These are phyloP conservation scores for Drosophila pandora DNA, from an alignment of 1,140 invertebrate genomes.

Conservation along the genomic window DNA sequence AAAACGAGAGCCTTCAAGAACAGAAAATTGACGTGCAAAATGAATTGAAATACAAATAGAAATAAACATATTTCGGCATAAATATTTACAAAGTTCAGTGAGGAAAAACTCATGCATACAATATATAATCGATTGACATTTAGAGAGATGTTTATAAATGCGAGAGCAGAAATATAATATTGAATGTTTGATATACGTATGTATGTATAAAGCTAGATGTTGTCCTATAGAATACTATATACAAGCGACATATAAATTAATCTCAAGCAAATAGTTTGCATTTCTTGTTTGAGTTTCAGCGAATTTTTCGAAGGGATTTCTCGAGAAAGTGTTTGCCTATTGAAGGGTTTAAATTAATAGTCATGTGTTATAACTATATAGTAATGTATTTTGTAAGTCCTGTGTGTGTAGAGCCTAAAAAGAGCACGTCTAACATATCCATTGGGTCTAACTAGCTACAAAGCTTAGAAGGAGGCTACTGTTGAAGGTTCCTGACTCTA, in stretches of 20 bases:
- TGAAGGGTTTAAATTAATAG: conserved; percentile 10
- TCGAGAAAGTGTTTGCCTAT: conserved; percentile 10
- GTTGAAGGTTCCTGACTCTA: conserved; percentile 50
- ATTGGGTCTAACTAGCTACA: conserved; percentile 63
- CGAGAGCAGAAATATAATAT: conserved; percentile 50
- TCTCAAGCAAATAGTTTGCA: background rate
- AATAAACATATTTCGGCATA: conserved; percentile 24
- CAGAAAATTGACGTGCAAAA: conserved; percentile 36
- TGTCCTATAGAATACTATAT: conserved; percentile 42
- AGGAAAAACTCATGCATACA: conserved; percentile 31
- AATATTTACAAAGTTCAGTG: conserved; percentile 57
- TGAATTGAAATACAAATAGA: conserved; percentile 43
- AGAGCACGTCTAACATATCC: conserved; percentile 64
- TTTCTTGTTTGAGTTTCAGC: background rate
- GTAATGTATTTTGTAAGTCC: conserved; percentile 4
- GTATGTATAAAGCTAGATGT: conserved; percentile 65
- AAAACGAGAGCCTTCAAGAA: conserved; percentile 71
- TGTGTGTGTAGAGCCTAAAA: conserved; percentile 18
- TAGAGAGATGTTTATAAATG: conserved; percentile 57
- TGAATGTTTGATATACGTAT: conserved; percentile 80
- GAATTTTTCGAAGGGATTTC: conserved; percentile 8
- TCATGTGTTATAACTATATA: conserved; percentile 13
- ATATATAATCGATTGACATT: conserved; percentile 55
- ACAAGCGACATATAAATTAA: background rate
- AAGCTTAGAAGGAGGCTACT: conserved; percentile 17